A percentile compares a stretch with the other conserved stretches of the same genome.
Conservation (phyloP, 1,140 invertebrate genomes). For the Atta cephalotes region DNA sequence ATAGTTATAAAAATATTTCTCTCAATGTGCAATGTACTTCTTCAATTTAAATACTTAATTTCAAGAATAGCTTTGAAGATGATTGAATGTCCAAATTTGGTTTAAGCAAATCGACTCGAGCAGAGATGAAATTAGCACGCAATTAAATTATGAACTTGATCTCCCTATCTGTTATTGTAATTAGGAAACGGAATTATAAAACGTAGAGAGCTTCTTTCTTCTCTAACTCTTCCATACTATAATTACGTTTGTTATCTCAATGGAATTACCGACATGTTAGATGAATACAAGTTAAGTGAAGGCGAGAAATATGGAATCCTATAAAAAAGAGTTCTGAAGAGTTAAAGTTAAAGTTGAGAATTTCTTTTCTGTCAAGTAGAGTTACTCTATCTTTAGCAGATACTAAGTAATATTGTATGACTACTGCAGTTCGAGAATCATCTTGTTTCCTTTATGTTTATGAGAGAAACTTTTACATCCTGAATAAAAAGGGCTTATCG, state of each 20-base stretch:
- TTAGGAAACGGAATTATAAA: constrained; percentile 16
- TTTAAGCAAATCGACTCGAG: background rate
- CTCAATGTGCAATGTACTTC: background rate
- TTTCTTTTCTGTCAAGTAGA: constrained; percentile 30
- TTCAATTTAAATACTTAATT: background rate
- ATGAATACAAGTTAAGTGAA: constrained; percentile 10
- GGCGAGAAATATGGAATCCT: background rate
- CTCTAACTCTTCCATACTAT: background rate
- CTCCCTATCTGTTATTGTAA: constrained; percentile 2
- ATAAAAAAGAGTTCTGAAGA: constrained; percentile 17
- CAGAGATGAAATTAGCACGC: background rate
- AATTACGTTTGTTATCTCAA: constrained; percentile 12
- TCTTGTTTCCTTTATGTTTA: background rate
- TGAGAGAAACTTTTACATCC: constrained; percentile 1
- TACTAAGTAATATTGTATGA: constrained; percentile 28
- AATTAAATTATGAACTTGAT: constrained; percentile 20
- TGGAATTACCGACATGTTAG: background rate
- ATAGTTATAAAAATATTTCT: too few species aligned
- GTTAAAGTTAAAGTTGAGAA: constrained; percentile 20
- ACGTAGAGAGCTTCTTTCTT: background rate
- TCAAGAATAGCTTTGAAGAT: background rate
- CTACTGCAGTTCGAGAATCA: constrained; percentile 2
- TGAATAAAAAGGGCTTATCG: constrained; percentile 16
- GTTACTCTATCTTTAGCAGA: constrained; percentile 13
- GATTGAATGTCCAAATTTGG: background rate